A percentile compares a stretch with the other conserved stretches of the same genome.
Conservation (phyloP, 2,797 vertebrate species). For the Euthynnus affinis region DNA sequence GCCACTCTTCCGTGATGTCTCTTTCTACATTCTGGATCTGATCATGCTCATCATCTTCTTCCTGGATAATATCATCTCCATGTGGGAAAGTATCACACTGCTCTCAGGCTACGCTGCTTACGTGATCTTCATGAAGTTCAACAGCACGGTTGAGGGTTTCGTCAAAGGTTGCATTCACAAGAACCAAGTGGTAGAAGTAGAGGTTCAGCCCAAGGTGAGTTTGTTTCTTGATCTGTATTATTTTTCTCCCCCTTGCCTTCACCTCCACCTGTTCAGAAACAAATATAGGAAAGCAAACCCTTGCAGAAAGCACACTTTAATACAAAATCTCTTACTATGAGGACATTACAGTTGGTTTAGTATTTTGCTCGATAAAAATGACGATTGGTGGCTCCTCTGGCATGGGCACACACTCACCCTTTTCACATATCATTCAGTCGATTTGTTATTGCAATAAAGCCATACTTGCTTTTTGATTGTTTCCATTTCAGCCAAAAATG, state of each 20-base stretch:
- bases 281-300: not conserved
- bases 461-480: constrained; percentile 2
- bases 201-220: constrained; percentile 95
- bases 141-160: constrained; percentile 89
- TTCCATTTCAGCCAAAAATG: constrained; percentile 2
- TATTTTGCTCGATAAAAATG: constrained; percentile 24
- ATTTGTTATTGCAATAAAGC: constrained; percentile 26
- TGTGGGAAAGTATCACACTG: constrained; percentile 94
- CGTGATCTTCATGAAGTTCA: constrained; percentile 99
- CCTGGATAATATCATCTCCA: constrained; percentile 95
- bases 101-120: constrained; percentile 91
- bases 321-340: constrained; percentile 15
- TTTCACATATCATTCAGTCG: constrained; percentile 17
- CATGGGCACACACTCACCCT: constrained; percentile 25
- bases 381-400: constrained; percentile 18
- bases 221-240: constrained; percentile 38
- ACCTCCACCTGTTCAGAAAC: constrained; percentile 18
- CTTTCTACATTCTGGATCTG: constrained; percentile 98
- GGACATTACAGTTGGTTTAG: constrained; percentile 14
- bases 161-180: constrained; percentile 91
- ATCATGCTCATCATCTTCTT: constrained; percentile 98
- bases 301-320: not conserved
- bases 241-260: constrained; percentile 7
- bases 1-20: constrained; percentile 98
- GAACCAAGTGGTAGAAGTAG: constrained; percentile 97